Percentiles rank a stretch among this genome's conserved stretches.
Conservation (phyloP, 92 coral and sea anemone genomes). For the Phenganax stokvisi region DNA sequence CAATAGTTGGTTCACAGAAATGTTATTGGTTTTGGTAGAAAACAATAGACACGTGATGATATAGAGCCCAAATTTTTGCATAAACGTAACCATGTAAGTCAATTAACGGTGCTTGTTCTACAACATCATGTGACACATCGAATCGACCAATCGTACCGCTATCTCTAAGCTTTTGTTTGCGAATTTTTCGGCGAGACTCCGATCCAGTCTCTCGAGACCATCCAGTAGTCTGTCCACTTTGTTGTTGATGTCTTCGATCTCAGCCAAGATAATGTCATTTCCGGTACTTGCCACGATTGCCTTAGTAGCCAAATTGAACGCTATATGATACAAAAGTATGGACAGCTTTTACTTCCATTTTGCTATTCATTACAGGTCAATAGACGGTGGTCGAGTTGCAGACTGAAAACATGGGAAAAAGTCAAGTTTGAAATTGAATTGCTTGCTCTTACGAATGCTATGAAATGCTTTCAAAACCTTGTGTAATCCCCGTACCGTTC, state of each 20-base stretch:
- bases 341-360: too few species aligned
- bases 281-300: neutral
- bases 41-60: too few species aligned
- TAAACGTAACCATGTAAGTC: neutral
- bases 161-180: neutral
- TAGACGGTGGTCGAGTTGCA: too few species aligned
- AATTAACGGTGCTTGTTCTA: slow-evolving; percentile 11
- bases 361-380: too few species aligned
- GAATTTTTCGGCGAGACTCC: neutral
- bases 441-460: too few species aligned
- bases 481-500: neutral
- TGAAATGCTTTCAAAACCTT: neutral
- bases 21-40: too few species aligned
- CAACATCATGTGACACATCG: neutral
- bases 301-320: slow-evolving; percentile 5
- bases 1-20: too few species aligned
- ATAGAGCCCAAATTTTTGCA: too few species aligned
- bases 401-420: too few species aligned
- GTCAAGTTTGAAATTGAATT: too few species aligned
- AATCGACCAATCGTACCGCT: neutral
- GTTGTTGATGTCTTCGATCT: neutral
- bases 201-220: neutral
- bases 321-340: neutral
- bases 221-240: neutral
- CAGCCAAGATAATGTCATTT: neutral